Evolutionary conservation across 2,113 vertebrate genomes (phyloP), one percentile per base, ranked within the genome.

Genomic region (Hemichromis elongatus): DNA sequence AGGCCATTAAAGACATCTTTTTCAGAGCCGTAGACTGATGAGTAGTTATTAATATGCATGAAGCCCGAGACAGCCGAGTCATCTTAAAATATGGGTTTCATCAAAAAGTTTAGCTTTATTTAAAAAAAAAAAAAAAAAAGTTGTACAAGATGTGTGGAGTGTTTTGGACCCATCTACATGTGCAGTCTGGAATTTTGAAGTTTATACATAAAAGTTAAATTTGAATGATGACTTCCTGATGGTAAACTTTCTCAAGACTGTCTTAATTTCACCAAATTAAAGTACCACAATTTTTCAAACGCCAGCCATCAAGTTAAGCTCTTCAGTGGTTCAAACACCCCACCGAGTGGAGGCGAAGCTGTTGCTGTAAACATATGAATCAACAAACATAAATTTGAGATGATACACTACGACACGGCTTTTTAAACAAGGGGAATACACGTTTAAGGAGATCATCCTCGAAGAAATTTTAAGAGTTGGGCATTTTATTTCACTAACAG

Each of bases 1-100:
- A 24, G 68, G 47, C 73, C 77, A 56, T 79, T 26, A 59, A 50
- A 79, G 55, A 78, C 54, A 56, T 79, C 33, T 33, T 11, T 87
- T 83, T 59, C 53, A 19, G 30, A 84, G 35, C 55, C 33, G 16
- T 2, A 37, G 88, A 82, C 61, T 73, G 86, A 92, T 33, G 37
- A 75, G 77, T 80, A 66, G 82, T 37, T 80, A 54, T 88, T 61
- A 73, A 89, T 82, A 79, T 56, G 78, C 47, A 24, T 42, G 79
- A 86, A 85, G 82, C 50, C 80, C 4, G 19, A 84, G 63, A 79
- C 82, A 66, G 57, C 47, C 4, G 18, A 37, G 13, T 57, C 84
- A 80, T 84, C 8, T 4, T 56, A 54, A 85, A 56, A 82, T 6
- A 80, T 73, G 77, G 61, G 19, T 21, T 33, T 80, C 37, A 50